Percentiles rank a stretch among this genome's conserved stretches.
Evolutionary conservation across 2,113 vertebrate genomes (phyloP).

Genomic region (Eurystomus gularis): DNA sequence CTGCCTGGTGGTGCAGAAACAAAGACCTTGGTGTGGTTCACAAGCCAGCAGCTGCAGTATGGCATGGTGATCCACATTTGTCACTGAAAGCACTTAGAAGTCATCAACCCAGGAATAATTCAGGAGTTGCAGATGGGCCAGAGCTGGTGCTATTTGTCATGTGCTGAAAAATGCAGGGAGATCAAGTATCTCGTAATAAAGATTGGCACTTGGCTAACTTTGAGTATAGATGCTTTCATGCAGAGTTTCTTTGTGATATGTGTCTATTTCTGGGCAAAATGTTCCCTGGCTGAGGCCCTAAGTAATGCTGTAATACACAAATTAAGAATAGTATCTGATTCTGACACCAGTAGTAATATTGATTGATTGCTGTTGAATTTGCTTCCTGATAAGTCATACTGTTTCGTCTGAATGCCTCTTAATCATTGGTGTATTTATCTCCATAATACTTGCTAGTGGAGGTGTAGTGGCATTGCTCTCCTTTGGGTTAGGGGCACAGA

Average conservation of each 20-base stretch:
- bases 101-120: not conserved
- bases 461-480: not conserved
- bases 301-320: not conserved
- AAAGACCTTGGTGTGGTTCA: not conserved
- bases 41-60: not conserved
- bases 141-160: not conserved
- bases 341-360: not conserved
- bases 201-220: not conserved
- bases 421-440: not conserved
- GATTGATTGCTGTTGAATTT: not conserved
- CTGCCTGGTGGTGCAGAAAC: not conserved
- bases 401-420: not conserved
- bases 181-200: not conserved
- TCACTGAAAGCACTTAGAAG: not conserved
- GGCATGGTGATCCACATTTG: not conserved
- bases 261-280: not conserved
- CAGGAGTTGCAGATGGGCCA: not conserved
- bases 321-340: not conserved
- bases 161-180: not conserved
- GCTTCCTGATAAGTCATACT: not conserved
- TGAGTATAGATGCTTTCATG: not conserved
- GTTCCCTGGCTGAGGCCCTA: not conserved
- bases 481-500: not conserved
- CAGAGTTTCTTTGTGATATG: not conserved
- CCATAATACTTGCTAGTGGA: not conserved